A percentile compares a stretch with the other conserved stretches of the same genome.
Evolutionary conservation across 2,888 invertebrate species (phyloP).

Genomic region (Cataglyphis altisquamis): DNA sequence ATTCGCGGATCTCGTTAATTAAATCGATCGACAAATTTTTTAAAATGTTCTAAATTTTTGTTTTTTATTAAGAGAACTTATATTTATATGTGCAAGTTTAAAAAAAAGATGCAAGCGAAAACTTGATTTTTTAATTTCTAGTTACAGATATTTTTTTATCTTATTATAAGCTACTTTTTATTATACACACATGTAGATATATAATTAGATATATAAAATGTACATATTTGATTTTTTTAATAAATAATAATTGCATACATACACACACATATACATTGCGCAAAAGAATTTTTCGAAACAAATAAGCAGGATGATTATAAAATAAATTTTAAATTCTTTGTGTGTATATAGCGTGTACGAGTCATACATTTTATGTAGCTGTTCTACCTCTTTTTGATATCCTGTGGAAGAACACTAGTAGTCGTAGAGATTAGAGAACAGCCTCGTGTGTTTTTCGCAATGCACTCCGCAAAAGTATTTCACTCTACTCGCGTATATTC

Average conservation of each 20-base stretch:
- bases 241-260: neutral
- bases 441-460: slow-evolving; percentile 19
- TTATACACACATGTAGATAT: neutral
- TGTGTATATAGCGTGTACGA: neutral
- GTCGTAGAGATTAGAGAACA: slow-evolving; percentile 36
- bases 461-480: slow-evolving; percentile 12
- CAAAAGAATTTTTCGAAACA: neutral
- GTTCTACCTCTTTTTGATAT: slow-evolving; percentile 1
- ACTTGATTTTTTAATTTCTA: neutral
- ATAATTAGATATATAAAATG: no score
- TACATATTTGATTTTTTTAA: neutral
- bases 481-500: neutral
- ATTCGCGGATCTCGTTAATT: neutral
- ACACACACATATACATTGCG: neutral
- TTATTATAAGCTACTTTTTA: neutral
- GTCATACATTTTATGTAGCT: neutral
- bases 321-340: slow-evolving; percentile 8
- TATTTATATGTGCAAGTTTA: neutral
- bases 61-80: neutral
- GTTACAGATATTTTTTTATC: neutral
- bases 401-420: neutral
- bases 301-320: neutral
- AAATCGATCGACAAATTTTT: neutral
- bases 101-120: neutral
- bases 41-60: neutral